A percentile compares a stretch with the other conserved stretches of the same genome.
phyloP scores from a whole-genome alignment of 2,888 invertebrate genomes.

The Aspidapion aeneum region DNA sequence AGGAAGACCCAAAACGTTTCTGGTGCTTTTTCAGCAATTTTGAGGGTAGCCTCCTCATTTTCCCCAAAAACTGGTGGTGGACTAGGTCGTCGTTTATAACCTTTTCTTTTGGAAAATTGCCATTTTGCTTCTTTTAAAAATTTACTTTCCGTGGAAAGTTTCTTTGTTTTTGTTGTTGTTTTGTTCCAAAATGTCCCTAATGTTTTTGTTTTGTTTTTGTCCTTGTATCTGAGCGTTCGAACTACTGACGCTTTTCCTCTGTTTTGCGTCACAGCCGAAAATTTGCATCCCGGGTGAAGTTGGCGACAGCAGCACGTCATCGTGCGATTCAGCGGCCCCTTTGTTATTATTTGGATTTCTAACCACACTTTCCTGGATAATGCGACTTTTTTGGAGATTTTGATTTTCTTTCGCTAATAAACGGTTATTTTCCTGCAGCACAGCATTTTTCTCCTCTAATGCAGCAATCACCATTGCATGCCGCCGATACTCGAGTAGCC shows the following conservation, averaged over 20 bases:
- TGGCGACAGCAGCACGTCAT: not conserved
- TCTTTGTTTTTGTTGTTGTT: not conserved
- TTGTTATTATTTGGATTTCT: not conserved
- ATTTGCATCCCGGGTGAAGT: too few relatives aligned
- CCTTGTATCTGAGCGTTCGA: not conserved
- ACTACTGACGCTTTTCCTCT: not conserved
- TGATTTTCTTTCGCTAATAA: not conserved
- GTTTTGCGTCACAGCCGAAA: too few relatives aligned
- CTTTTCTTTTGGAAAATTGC: not conserved
- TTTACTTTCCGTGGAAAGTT: not conserved
- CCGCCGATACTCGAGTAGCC: too few relatives aligned
- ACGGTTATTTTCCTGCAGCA: not conserved
- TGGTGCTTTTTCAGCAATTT: not conserved
- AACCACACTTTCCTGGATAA: not conserved
- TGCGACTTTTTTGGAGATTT: not conserved
- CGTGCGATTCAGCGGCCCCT: not conserved
- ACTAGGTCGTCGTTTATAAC: not conserved
- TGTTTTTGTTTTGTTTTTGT: not conserved
- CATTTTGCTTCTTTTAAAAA: not conserved
- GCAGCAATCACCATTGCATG: too few relatives aligned
- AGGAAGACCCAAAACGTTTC: too few relatives aligned
- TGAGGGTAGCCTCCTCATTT: not conserved
- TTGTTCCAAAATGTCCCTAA: not conserved
- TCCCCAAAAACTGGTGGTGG: not conserved
- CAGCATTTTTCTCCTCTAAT: too few relatives aligned